A percentile compares a stretch with the other conserved stretches of the same genome.
phyloP scores from a whole-genome alignment of 2,888 invertebrate species.

The Caenorhabditis auriculariae region DNA sequence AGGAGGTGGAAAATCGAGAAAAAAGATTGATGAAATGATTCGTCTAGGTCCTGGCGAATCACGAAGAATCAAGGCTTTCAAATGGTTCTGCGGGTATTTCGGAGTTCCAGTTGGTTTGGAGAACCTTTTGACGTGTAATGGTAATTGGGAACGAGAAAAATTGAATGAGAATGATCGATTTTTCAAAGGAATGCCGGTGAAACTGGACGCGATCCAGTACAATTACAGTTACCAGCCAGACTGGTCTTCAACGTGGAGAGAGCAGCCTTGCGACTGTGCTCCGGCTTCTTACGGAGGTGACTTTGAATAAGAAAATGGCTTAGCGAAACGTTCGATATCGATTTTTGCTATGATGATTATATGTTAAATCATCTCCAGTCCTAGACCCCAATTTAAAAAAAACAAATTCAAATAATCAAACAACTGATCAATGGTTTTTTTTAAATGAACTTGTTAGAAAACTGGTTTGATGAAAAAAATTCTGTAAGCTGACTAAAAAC shows the following conservation, averaged over 20 bases:
- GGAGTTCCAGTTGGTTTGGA: slow-evolving; percentile 36
- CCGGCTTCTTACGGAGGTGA: slow-evolving; percentile 52
- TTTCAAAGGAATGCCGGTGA: slow-evolving; percentile 43
- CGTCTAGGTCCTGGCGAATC: slow-evolving; percentile 52
- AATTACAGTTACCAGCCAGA: slow-evolving; percentile 50
- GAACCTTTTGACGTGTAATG: slow-evolving; percentile 37
- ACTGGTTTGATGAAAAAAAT: no score
- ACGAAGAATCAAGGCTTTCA: slow-evolving; percentile 58
- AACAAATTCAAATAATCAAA: no score
- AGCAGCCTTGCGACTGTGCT: slow-evolving; percentile 49
- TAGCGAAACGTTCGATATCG: no score
- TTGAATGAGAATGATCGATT: not conserved
- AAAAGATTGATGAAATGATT: not conserved
- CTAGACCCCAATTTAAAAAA: no score
- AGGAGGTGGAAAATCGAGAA: slow-evolving; percentile 11
- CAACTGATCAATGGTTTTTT: no score
- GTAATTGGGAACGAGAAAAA: slow-evolving; percentile 10
- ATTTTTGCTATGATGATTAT: no score
- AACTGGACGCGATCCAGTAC: slow-evolving; percentile 43
- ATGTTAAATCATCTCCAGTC: no score
- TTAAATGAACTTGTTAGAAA: no score
- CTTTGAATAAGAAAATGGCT: no score
- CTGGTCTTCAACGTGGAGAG: slow-evolving; percentile 52
- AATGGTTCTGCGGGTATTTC: slow-evolving; percentile 58
- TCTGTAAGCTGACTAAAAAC: no score